Base-by-base conservation (phyloP, 2,797 vertebrate species). In the Apogon hyalosoma region DNA sequence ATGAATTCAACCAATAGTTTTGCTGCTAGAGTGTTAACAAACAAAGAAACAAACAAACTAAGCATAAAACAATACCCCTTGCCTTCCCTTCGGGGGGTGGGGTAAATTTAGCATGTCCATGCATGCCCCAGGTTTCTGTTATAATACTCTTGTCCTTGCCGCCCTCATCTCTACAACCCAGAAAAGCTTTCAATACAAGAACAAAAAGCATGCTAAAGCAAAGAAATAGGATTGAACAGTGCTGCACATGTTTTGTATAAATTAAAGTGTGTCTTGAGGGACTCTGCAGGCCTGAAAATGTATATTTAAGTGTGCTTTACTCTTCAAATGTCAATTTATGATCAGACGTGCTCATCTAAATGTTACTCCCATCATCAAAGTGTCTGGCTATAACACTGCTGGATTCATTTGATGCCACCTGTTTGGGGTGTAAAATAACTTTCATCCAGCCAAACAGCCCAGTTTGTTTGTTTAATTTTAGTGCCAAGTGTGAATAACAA, bases 401-500 rank as follows among this genome's bases (percentile, higher is more conserved):
- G 77, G 67, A 73, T 24, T 0, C 15, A 56, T 59, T 58, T 68
- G 12, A 19, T 41, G 45, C 47, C 11, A 55, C 43, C 42, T 46
- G 59, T 63, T 45, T 47, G 39, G 19, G 9, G 42, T 43, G 11
- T 42, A 54, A 33, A 45, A 53, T 48, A 63, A 70, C 48, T 61
- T 57, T 50, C 36, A 36, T 50, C 10, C 21, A 40, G 47, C 47
- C 12, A 10, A 54, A 13, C 18, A 50, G 43, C 53, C 39, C 43
- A 36, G 39, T 58, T 43, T 49, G 33, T 69, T 69, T 21, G n/a
- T 57, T 73, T 53, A 42, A 52, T 28, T 73, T 53, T 7, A 50
- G 1, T 46, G 56, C 14, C 56, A 62, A 19, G 38, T 61, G 18
- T 71, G 56, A 60, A 54, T 8, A 7, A 54, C 2, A 2, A 24